A percentile compares a stretch with the other conserved stretches of the same genome.
Evolutionary conservation across 2,113 vertebrate genomes (phyloP).

Genomic region (Ascaphus truei): DNA sequence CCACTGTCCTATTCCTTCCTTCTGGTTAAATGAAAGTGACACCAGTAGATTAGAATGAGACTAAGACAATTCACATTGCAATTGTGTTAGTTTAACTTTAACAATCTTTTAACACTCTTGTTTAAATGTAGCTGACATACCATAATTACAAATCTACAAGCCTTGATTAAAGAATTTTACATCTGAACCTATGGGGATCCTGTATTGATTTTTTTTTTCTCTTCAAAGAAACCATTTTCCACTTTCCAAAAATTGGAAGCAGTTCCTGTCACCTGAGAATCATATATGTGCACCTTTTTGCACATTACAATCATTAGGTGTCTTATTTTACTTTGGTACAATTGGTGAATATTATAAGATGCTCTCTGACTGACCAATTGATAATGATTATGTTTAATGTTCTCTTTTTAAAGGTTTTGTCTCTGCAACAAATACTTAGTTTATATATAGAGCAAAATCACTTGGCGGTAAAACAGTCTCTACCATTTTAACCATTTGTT

Average conservation of each 20-base stretch:
- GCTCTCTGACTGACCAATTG: too few species aligned
- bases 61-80: conserved; percentile 94
- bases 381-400: too few species aligned
- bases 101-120: conserved; percentile 84
- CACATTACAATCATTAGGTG: too few species aligned
- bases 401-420: too few species aligned
- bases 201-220: conserved; percentile 66
- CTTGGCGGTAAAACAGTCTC: too few species aligned
- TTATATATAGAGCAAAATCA: too few species aligned
- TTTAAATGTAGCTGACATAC: conserved; percentile 87
- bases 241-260: background rate
- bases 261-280: too few species aligned
- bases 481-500: too few species aligned
- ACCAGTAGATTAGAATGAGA: conserved; percentile 91
- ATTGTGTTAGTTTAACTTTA: conserved; percentile 90
- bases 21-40: conserved; percentile 91
- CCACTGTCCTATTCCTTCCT: conserved; percentile 69
- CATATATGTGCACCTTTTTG: too few species aligned
- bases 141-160: conserved; percentile 84
- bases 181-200: conserved; percentile 70
- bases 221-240: conserved; percentile 44
- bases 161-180: conserved; percentile 81
- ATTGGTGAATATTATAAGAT: too few species aligned
- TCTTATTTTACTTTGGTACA: too few species aligned
- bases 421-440: too few species aligned